Base-by-base conservation (phyloP, 2,113 vertebrate genomes). In the Poeciliopsis prolifica region DNA sequence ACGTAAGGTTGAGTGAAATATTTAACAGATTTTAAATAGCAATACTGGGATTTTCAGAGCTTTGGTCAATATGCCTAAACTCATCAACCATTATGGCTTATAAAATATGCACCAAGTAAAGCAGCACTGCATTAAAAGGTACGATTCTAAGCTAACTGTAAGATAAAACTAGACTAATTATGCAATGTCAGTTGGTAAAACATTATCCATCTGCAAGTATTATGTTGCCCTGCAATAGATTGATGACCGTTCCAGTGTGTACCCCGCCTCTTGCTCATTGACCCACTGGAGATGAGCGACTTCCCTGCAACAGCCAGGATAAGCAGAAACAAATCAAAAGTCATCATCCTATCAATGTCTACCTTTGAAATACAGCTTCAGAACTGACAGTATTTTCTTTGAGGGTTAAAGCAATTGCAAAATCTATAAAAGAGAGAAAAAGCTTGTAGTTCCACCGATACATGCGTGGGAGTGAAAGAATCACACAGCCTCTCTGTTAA, bases 401-500 rank as follows among this genome's bases (percentile, higher is more conserved):
- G 9, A 11, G 44, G 7, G 9, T 4, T 11, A 69, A 4, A 10
- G 31, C n/a, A 40, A 58, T 14, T 1, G 29, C 28, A 24, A 33
- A 69, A 58, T 31, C 19, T 15, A 13, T n/a, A 24, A 17, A 68
- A 29, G 4, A 22, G 24, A 24, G 15, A 11, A 51, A 28, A 24
- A 19, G 31, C 19, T 7, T 69, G 24, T 62, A 6, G 73, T 61
- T 69, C 68, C 61, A 65, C 33, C 15, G 9, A 5, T 13, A 1
- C 15, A 13, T 28, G 1, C 2, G 68, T n/a, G 30, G 12, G 17
- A 19, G 61, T 15, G 2, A 26, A 68, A 9, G 33, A 35, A 10
- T 68, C 28, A n/a, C 11, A 17, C 63, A 62, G 88, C 70, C 74
- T 86, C 35, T 72, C 33, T 51, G 19, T 75, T 63, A 42, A 75